Evolutionary conservation across 2,797 vertebrate species (phyloP).

Genomic region (Chrysocyon brachyurus): DNA sequence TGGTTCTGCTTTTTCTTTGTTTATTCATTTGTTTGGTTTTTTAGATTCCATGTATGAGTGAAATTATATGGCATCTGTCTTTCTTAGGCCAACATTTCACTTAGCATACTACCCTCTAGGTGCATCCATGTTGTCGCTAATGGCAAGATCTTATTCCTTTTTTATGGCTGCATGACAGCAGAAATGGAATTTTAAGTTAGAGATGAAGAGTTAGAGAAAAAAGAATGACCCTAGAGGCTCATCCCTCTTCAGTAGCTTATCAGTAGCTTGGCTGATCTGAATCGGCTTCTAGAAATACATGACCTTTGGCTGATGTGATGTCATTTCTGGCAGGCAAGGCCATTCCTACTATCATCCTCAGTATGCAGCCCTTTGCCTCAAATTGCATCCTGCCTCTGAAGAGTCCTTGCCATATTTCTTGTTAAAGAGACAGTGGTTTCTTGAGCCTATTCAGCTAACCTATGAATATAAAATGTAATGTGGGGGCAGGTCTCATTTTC

Average conservation of each 20-base stretch:
- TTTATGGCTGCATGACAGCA: background rate
- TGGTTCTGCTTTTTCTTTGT: background rate
- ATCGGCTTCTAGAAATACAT: background rate
- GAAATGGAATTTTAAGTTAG: slow-evolving; percentile 37
- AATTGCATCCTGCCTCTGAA: background rate
- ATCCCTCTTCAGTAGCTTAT: background rate
- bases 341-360: background rate
- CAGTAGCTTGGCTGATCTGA: background rate
- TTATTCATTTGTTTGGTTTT: background rate
- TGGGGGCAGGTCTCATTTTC: background rate
- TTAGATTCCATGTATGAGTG: background rate
- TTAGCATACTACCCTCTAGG: background rate
- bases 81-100: background rate
- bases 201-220: slow-evolving; percentile 25
- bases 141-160: background rate
- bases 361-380: background rate
- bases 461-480: background rate
- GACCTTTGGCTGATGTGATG: background rate
- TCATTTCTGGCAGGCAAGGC: background rate
- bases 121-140: background rate
- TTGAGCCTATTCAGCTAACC: background rate
- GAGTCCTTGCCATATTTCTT: background rate
- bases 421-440: background rate
- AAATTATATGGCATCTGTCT: background rate
- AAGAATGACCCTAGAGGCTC: background rate